phyloP scores from a whole-genome alignment of 2,888 invertebrate genomes.

The Seira ritae region DNA sequence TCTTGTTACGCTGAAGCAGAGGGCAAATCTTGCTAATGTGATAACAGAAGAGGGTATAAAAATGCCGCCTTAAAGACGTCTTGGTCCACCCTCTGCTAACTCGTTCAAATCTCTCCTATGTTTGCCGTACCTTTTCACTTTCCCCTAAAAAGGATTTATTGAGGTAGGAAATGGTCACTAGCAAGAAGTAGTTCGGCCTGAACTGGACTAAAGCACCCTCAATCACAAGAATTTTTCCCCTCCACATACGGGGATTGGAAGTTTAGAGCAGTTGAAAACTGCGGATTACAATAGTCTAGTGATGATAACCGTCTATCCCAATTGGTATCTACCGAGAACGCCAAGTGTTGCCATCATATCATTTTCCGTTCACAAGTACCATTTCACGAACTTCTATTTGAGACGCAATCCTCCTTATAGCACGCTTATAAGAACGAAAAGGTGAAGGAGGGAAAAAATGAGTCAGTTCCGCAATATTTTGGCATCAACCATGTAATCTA shows the following conservation, averaged over 20 bases:
- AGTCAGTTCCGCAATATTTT: constrained; percentile 32
- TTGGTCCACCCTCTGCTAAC: not conserved
- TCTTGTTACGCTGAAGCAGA: not conserved
- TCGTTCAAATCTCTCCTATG: not conserved
- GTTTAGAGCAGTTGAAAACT: not conserved
- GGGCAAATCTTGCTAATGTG: not conserved
- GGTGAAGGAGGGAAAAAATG: constrained; percentile 13
- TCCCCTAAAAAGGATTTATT: constrained; percentile 57
- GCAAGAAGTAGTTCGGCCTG: constrained; percentile 24
- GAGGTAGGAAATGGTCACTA: constrained; percentile 65
- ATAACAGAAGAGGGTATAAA: not conserved
- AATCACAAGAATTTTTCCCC: constrained; percentile 39
- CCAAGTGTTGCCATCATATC: not conserved
- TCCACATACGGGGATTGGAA: not conserved
- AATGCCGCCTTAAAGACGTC: not conserved
- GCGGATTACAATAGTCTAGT: no score
- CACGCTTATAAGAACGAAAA: constrained; percentile 5
- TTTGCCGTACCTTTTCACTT: constrained; percentile 29
- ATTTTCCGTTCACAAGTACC: not conserved
- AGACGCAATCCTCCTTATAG: no score
- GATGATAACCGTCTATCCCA: no score
- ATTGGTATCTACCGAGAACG: not conserved
- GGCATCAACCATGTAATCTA: constrained; percentile 26
- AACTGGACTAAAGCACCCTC: constrained; percentile 52
- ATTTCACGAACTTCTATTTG: not conserved